Base-by-base conservation (phyloP, 2,888 invertebrate genomes). In the Dynastes tityus region DNA sequence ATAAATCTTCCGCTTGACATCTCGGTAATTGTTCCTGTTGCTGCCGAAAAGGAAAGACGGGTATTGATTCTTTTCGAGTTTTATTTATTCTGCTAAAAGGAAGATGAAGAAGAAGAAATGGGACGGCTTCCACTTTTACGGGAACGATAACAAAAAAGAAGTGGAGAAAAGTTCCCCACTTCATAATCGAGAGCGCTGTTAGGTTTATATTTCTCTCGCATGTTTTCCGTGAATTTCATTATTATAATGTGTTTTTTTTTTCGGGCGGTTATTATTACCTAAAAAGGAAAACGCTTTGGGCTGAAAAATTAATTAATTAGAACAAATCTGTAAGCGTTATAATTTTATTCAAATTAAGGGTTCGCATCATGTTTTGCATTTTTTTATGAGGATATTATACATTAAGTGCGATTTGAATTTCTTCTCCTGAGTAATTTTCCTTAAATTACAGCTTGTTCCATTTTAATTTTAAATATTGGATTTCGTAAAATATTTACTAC, bases 161-260 rank as follows among this genome's bases (percentile, higher is more conserved):
- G 22, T 2, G 22, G n/a, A 58, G n/a, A 58, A 58, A 58, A 58
- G 8, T 22, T 58, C n/a, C 55, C 22, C 55, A 4, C 22, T 58
- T 53, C 53, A 53, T 53, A 53, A n/a, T 53, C 55, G 55, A 68
- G 49, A 29, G 29, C 51, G 51, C 27, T 53, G 22, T 68, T 49
- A 29, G 16, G 49, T 68, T 68, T 63, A 67, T 40, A 51, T 73
- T 74, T 74, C 45, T 45, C 61, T 74, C 8, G 73, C 73, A 74
- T 74, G 73, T 61, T 40, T 11, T 11, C 8, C 6, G n/a, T 29
- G 27, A 74, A 74, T 61, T 74, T 74, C 63, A 74, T 74, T 63
- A 63, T 63, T 61, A 74, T 74, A 74, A 74, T 74, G 73, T 74
- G 61, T 40, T 74, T 61, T 74, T 73, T 32, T 37, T 61, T 29